phyloP scores from a whole-genome alignment of 2,113 vertebrate genomes.

The Ascaphus truei region DNA sequence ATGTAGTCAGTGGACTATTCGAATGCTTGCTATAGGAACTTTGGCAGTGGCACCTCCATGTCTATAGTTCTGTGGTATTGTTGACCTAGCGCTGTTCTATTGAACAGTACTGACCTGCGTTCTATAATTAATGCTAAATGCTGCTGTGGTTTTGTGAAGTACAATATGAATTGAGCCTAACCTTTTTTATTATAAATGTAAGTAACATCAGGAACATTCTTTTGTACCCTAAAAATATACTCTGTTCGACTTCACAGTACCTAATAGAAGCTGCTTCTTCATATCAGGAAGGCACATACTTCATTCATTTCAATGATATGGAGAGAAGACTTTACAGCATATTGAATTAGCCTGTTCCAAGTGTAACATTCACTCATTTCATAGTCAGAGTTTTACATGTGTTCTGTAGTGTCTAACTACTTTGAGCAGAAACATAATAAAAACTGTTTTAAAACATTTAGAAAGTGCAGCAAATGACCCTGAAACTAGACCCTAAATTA shows the following conservation, averaged over 20 bases:
- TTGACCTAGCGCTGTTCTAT: background rate
- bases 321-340: background rate
- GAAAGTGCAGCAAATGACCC: background rate
- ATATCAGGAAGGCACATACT: background rate
- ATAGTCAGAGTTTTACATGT: background rate
- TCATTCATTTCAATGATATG: background rate
- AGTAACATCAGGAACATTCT: background rate
- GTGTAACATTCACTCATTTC: background rate
- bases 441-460: background rate
- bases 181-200: background rate
- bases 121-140: background rate
- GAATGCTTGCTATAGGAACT: background rate
- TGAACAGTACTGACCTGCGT: background rate
- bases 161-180: background rate
- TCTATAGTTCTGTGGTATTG: background rate
- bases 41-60: background rate
- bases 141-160: background rate
- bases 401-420: background rate
- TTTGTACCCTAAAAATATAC: background rate
- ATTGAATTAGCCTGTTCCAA: background rate
- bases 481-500: slow-evolving; percentile 21
- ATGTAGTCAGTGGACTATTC: background rate
- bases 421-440: background rate
- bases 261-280: background rate
- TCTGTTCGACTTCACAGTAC: slow-evolving; percentile 4